Conservation (phyloP, 2,888 invertebrate genomes). For the Drosophila subsilvestris region DNA sequence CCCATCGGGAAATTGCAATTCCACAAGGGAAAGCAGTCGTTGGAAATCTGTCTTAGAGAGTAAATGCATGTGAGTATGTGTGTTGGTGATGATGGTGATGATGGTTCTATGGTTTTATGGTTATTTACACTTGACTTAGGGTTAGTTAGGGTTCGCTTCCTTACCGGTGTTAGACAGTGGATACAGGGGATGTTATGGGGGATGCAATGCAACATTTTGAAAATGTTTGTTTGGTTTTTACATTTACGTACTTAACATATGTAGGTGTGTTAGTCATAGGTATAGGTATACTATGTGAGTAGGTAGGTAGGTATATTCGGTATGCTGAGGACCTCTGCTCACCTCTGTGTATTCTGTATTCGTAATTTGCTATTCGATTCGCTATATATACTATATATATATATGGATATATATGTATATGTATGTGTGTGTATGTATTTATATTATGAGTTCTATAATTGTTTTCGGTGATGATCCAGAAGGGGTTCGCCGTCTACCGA, state of each 20-base stretch:
- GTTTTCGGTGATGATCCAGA: slow-evolving; percentile 11
- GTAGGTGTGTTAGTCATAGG: too few relatives aligned
- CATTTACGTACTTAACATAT: slow-evolving; percentile 53
- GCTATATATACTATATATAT: slow-evolving; percentile 35
- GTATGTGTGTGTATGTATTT: slow-evolving; percentile 11
- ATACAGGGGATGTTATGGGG: neutral
- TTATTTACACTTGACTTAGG: slow-evolving; percentile 71
- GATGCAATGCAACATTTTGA: slow-evolving; percentile 36
- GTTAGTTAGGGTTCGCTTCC: slow-evolving; percentile 5
- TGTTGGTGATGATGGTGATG: too few relatives aligned
- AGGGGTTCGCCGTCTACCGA: slow-evolving; percentile 12
- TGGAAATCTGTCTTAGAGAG: slow-evolving; percentile 40
- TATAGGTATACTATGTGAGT: slow-evolving; percentile 39
- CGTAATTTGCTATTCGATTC: slow-evolving; percentile 56
- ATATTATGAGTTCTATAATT: slow-evolving; percentile 36
- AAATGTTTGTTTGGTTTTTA: slow-evolving; percentile 43
- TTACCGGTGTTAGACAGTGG: too few relatives aligned
- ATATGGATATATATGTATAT: slow-evolving; percentile 21
- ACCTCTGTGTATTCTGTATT: slow-evolving; percentile 16
- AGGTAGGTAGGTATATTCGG: slow-evolving; percentile 49
- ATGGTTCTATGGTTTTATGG: slow-evolving; percentile 31
- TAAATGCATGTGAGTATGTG: slow-evolving; percentile 22
- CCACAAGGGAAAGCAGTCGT: slow-evolving; percentile 32
- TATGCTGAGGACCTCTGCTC: slow-evolving; percentile 43
- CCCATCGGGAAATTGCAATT: slow-evolving; percentile 56